A percentile compares a stretch with the other conserved stretches of the same genome.
Evolutionary conservation across 1,140 invertebrate species (phyloP).

Genomic region (Drosophila nebulosa): DNA sequence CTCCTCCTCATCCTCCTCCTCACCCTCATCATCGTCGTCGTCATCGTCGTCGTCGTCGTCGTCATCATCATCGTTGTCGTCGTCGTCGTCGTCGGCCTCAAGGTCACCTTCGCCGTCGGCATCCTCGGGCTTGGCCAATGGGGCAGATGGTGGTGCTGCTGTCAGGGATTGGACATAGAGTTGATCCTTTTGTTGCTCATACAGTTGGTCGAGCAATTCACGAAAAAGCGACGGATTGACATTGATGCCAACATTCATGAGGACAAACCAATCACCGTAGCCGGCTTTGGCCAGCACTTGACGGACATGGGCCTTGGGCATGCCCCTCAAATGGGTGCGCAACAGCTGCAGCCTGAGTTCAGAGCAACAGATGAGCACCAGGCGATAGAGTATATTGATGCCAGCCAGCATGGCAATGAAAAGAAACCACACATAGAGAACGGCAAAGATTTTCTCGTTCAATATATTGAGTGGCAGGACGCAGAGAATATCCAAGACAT

Average conservation of each 20-base stretch:
- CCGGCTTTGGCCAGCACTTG: constrained; percentile 54
- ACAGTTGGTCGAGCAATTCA: constrained; percentile 81
- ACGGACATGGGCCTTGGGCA: constrained; percentile 52
- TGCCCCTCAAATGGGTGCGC: constrained; percentile 81
- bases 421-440: constrained; percentile 91
- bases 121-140: constrained; percentile 2
- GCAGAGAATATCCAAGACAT: constrained; percentile 86
- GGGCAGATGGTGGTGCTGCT: neutral
- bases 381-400: constrained; percentile 84
- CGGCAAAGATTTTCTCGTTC: constrained; percentile 90
- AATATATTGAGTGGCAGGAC: constrained; percentile 89
- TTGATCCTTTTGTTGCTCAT: neutral
- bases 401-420: constrained; percentile 85
- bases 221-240: constrained; percentile 84
- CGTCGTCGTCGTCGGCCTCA: neutral
- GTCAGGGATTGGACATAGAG: too few species aligned
- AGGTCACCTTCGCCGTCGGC: neutral
- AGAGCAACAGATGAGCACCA: constrained; percentile 52
- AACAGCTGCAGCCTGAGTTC: constrained; percentile 81
- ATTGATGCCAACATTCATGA: constrained; percentile 86
- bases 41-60: neutral
- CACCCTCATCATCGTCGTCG: neutral
- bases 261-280: constrained; percentile 87
- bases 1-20: neutral
- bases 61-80: neutral